Base-by-base conservation (phyloP, 2,888 invertebrate species). In the Meliscaeva auricollis region DNA sequence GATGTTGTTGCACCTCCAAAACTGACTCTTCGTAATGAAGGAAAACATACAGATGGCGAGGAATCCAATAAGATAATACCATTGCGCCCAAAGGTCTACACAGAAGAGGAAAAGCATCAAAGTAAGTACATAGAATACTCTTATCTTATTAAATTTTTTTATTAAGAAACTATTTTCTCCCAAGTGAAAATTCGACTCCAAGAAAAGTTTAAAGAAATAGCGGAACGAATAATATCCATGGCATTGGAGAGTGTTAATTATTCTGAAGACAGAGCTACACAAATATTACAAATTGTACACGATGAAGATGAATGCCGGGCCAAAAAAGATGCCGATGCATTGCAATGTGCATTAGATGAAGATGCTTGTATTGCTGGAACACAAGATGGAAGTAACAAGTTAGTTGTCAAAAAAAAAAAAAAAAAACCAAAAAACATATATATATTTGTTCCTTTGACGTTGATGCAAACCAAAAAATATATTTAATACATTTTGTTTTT, bases 221-320 rank as follows among this genome's bases (percentile, higher is more conserved):
- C 97, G 0, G 97, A 97, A 88, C 94, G 96, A 83, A 95, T 98
- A 11, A 95, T 98, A 66, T 93, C 94, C 1, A 95, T 98, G 91
- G 98, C 98, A 0, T 92, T 98, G 87, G 98, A 98, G 89, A 97
- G 97, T 89, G 97, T 97, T 0, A 95, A 96, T 89, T 98, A 95
- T 91, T 96, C 97, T 87, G 97, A 97, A 90, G 95, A 95, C 70
- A 94, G 96, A 72, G 97, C 97, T 0, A 95, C 94, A 87, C 96
- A 96, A 91, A 96, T 98, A 87, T 93, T 98, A 69, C 93, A 94
- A 88, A 95, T 95, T 35, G 96, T 91, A 0, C 90, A 90, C 68
- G 91, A 94, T 83, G 96, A 96, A 88, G 96, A 96, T 88, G 93
- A 91, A 90, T 88, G 89, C 17, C 90, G 89, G n/a, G 89, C 88